A percentile compares a stretch with the other conserved stretches of the same genome.
Evolutionary conservation across 2,888 invertebrate species (phyloP).

Genomic region (Hemaris fuciformis): DNA sequence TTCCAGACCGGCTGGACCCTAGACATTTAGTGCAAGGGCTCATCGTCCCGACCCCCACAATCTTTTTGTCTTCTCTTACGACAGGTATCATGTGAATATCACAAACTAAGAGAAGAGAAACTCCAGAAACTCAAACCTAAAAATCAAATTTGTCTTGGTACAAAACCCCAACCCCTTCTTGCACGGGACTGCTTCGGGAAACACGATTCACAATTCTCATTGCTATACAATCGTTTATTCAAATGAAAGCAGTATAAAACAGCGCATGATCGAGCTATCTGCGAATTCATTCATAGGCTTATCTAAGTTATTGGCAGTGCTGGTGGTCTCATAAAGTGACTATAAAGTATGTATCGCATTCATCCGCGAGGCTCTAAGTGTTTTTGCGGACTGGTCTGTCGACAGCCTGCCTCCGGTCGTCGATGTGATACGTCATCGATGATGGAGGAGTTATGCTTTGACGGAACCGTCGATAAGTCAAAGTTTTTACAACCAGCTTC

Average conservation of each 20-base stretch:
- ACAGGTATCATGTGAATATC: too few species aligned
- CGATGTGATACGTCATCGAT: background rate
- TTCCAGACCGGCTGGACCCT: too few species aligned
- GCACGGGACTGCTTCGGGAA: too few species aligned
- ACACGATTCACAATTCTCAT: background rate
- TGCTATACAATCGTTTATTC: background rate
- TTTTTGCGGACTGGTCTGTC: background rate
- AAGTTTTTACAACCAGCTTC: too few species aligned
- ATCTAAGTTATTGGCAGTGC: background rate
- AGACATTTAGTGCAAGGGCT: too few species aligned
- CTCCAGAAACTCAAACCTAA: too few species aligned
- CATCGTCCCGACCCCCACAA: too few species aligned
- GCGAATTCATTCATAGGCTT: background rate
- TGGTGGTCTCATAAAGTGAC: background rate
- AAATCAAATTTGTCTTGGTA: too few species aligned
- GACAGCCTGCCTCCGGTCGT: background rate
- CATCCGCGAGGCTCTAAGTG: background rate
- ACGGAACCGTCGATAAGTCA: background rate
- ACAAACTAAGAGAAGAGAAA: too few species aligned
- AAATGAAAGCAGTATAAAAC: background rate
- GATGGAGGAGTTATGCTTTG: background rate
- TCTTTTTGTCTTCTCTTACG: too few species aligned
- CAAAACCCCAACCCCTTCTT: background rate
- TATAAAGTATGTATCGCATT: slow-evolving; percentile 1
- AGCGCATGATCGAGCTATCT: background rate